Percentiles rank a stretch among this genome's conserved stretches.
phyloP scores from a whole-genome alignment of 2,113 vertebrate genomes.

The Gymnorhina tibicen region DNA sequence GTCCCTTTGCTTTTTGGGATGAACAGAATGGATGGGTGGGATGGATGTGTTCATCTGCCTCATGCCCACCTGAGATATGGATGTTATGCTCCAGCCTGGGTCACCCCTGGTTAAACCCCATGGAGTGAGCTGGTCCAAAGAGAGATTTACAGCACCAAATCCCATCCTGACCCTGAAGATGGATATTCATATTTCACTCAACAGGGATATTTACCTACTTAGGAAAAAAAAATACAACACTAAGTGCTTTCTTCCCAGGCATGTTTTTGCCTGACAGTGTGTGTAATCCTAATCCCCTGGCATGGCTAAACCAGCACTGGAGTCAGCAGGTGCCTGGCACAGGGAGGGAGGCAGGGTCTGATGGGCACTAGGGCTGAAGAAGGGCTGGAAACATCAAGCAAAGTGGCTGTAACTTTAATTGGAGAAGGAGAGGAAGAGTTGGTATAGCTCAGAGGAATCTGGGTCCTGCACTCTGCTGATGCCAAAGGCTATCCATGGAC shows the following conservation, averaged over 20 bases:
- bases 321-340: background rate
- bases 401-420: background rate
- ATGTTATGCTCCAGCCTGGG: background rate
- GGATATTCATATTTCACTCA: conserved; percentile 53
- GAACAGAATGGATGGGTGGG: background rate
- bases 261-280: conserved; percentile 12
- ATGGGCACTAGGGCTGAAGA: background rate
- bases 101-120: conserved; percentile 16
- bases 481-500: background rate
- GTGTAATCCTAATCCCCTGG: conserved; percentile 38
- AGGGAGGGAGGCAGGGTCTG: background rate
- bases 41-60: background rate
- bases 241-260: conserved; percentile 39
- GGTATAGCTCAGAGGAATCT: no score
- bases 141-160: conserved; percentile 50
- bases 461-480: background rate
- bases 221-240: conserved; percentile 3
- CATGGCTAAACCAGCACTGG: background rate
- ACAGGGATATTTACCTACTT: conserved; percentile 44
- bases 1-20: background rate
- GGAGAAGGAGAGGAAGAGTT: background rate
- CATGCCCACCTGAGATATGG: background rate
- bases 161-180: conserved; percentile 45
- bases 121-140: accelerated
- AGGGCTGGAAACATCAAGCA: accelerated